phyloP scores from a whole-genome alignment of 2,888 invertebrate genomes.

The Monochamus alternatus region DNA sequence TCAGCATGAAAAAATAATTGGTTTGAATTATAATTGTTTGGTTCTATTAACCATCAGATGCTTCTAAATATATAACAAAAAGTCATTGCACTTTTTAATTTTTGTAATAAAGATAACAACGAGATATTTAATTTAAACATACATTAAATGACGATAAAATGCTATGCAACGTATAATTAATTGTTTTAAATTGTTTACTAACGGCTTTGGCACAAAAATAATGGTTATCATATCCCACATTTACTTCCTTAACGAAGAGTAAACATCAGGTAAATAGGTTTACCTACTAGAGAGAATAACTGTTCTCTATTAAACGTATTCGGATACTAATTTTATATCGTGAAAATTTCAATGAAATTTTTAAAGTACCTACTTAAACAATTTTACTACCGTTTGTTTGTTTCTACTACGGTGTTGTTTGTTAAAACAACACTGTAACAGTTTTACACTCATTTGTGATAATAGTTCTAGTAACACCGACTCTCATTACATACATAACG shows the following conservation, averaged over 20 bases:
- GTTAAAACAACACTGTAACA: too few species aligned
- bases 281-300: neutral
- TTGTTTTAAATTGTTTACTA: neutral
- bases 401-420: too few species aligned
- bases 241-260: neutral
- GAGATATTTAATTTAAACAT: neutral
- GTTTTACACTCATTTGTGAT: too few species aligned
- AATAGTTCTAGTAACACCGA: too few species aligned
- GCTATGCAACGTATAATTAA: neutral
- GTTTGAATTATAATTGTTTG: neutral
- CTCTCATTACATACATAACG: too few species aligned
- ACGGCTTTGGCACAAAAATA: neutral
- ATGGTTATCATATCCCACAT: neutral
- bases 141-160: neutral
- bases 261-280: neutral
- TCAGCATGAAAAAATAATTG: neutral
- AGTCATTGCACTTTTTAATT: constrained; percentile 16
- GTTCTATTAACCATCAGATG: neutral
- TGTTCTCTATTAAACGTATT: too few species aligned
- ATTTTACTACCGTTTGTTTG: too few species aligned
- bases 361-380: too few species aligned
- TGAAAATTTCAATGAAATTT: too few species aligned
- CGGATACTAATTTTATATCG: too few species aligned
- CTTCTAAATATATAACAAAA: neutral
- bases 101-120: neutral